Evolutionary conservation across 2,797 vertebrate species (phyloP), one percentile per base, ranked within the genome.

Genomic region (Mus minutoides): DNA sequence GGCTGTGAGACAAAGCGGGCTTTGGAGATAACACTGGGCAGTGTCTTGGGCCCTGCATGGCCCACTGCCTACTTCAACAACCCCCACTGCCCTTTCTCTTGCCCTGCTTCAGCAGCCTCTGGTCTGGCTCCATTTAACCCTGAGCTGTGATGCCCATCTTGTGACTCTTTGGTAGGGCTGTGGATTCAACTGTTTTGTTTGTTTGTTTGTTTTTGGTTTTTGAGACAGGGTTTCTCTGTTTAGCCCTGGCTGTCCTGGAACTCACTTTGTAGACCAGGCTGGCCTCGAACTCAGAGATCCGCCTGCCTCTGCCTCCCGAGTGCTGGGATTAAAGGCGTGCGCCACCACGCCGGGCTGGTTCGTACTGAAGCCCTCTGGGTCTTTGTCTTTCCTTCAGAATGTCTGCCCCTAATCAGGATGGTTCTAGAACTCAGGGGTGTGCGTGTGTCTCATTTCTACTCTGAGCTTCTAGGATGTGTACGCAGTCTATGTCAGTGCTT

Each of bases 41-140:
- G 85, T 96, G 82, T 96, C 78, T 80, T 34, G 0, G 2, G 75
- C 56, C 88, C 62, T 9, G 3, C 7, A 0, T 29, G 52, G 71
- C 62, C 77, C 29, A 56, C 24, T 0, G 12, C 67, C 37, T 10
- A 10, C 83, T 43, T 54, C 52, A 7, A 34, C 84, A 40, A 46
- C 43, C 69, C 88, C 64, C 31, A 0, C 84, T 82, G 93, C 88
- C 92, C 91, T 93, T 94, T 90, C 40, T 49, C 88, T 80, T 1
- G 0, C 73, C 49, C 73, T 0, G 13, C 84, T 71, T 80, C 40
- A 52, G 2, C 6, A 64, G 69, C 43, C 43, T 52, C 77, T 82
- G 67, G 43, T 77, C 75, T 16, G 54, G 43, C 54, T 75, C 86
- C 34, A 58, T 12, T 31, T 6, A 40, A 26, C 46, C 54, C 71